Percentiles rank a stretch among this genome's conserved stretches.
Conservation (phyloP, 2,888 invertebrate genomes). For the Diadromus collaris region DNA sequence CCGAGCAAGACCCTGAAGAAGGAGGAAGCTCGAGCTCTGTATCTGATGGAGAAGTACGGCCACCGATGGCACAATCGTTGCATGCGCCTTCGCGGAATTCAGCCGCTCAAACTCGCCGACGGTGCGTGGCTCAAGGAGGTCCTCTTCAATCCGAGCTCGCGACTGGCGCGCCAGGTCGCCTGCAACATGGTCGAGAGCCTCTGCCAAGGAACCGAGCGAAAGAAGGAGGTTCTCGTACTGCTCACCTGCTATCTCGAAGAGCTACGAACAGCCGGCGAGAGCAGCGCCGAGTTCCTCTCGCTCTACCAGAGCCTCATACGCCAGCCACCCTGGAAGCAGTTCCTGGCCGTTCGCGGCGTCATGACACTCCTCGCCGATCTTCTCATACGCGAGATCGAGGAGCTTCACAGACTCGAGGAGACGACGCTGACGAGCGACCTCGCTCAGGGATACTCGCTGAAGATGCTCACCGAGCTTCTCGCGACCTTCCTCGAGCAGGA, state of each 20-base stretch:
- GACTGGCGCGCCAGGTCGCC: conserved; percentile 93
- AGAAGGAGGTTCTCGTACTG: conserved; percentile 90
- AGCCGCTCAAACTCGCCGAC: conserved; percentile 84
- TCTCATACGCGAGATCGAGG: conserved; percentile 93
- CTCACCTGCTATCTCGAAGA: conserved; percentile 94
- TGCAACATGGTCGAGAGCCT: conserved; percentile 94
- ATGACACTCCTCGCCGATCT: conserved; percentile 92
- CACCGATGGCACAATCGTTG: conserved; percentile 83
- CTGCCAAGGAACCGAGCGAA: conserved; percentile 86
- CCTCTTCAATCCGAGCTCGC: conserved; percentile 94
- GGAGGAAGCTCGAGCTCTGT: conserved; percentile 80
- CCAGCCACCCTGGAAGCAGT: conserved; percentile 96
- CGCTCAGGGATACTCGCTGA: conserved; percentile 95
- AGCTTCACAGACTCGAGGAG: conserved; percentile 94
- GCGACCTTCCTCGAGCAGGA: conserved; percentile 94
- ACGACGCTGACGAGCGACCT: conserved; percentile 96
- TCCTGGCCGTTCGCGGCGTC: conserved; percentile 93
- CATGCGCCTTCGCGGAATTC: conserved; percentile 81
- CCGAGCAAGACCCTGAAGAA: conserved; percentile 72
- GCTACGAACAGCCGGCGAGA: conserved; percentile 93
- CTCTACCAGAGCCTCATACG: conserved; percentile 93
- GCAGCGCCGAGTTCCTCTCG: conserved; percentile 94
- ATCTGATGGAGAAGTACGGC: conserved; percentile 89
- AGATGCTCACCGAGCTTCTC: conserved; percentile 93
- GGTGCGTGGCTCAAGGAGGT: conserved; percentile 95